Percentiles rank a stretch among this genome's conserved stretches.
These are phyloP conservation scores for Channa maculata DNA, from an alignment of 2,113 vertebrate species.

Conservation along the genomic window DNA sequence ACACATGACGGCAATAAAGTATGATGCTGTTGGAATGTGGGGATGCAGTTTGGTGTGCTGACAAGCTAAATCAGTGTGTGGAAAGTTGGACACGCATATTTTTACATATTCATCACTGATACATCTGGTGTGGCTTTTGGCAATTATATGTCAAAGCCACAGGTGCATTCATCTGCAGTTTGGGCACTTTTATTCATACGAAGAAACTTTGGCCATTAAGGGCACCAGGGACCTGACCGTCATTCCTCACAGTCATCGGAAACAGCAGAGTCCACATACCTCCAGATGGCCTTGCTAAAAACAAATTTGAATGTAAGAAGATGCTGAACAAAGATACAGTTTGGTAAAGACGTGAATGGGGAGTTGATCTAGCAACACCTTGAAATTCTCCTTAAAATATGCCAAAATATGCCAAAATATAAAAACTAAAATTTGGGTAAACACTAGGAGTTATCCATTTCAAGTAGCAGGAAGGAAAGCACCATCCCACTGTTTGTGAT, in stretches of 20 bases:
- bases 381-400: constrained; percentile 1
- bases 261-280: constrained; percentile 37
- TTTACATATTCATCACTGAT: constrained; percentile 56
- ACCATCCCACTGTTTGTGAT: constrained; percentile 43
- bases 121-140: constrained; percentile 51
- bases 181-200: constrained; percentile 48
- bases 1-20: no score
- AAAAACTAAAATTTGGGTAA: constrained; percentile 22
- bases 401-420: constrained; percentile 1
- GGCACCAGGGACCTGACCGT: constrained; percentile 47
- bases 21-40: no score
- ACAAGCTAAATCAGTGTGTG: background rate
- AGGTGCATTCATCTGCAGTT: constrained; percentile 33
- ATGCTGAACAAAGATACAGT: constrained; percentile 17
- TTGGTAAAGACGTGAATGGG: background rate
- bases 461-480: constrained; percentile 49
- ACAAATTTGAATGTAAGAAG: constrained; percentile 28
- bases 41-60: background rate
- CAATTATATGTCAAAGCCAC: constrained; percentile 46
- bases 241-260: constrained; percentile 45
- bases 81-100: constrained; percentile 47
- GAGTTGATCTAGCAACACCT: background rate
- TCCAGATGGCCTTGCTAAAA: constrained; percentile 56
- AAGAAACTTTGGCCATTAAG: constrained; percentile 41
- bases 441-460: constrained; percentile 42